These are phyloP conservation scores for Caenorhabditis briggsae DNA, from an alignment of 1,140 invertebrate species.

Conservation along the genomic window DNA sequence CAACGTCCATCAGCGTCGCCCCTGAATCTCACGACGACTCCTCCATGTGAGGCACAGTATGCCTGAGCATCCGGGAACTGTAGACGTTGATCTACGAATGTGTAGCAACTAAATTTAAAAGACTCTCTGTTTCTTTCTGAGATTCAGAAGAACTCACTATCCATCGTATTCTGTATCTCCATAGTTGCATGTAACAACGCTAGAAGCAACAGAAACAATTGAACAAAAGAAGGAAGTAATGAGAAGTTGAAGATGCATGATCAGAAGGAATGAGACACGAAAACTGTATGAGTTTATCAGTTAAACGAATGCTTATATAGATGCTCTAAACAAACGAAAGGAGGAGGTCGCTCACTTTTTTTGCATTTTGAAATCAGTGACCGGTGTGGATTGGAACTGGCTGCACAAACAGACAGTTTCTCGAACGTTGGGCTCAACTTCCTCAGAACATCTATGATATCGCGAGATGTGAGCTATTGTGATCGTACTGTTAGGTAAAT, in stretches of 20 bases:
- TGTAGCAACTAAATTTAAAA: conserved; percentile 1
- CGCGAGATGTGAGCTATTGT: too few species aligned
- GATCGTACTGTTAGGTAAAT: not conserved
- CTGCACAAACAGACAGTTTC: not conserved
- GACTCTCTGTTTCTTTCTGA: not conserved
- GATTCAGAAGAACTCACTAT: conserved; percentile 5
- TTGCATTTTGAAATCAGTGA: not conserved
- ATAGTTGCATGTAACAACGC: not conserved
- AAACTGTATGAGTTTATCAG: conserved; percentile 20
- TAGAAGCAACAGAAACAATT: not conserved
- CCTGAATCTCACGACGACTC: not conserved
- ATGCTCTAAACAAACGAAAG: conserved; percentile 12
- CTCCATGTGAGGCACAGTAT: not conserved
- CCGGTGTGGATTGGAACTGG: not conserved
- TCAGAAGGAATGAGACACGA: not conserved
- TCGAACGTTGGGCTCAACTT: too few species aligned
- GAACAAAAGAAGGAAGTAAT: conserved; percentile 5
- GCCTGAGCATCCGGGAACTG: conserved; percentile 3
- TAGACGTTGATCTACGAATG: conserved; percentile 20
- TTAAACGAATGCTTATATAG: not conserved
- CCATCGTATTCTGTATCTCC: conserved; percentile 44
- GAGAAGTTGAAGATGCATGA: not conserved
- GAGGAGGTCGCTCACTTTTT: conserved; percentile 24
- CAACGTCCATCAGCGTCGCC: not conserved
- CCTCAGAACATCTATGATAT: too few species aligned